Percentiles rank a stretch among this genome's conserved stretches.
These are phyloP conservation scores for Actias luna DNA, from an alignment of 2,888 invertebrate species.

Conservation along the genomic window DNA sequence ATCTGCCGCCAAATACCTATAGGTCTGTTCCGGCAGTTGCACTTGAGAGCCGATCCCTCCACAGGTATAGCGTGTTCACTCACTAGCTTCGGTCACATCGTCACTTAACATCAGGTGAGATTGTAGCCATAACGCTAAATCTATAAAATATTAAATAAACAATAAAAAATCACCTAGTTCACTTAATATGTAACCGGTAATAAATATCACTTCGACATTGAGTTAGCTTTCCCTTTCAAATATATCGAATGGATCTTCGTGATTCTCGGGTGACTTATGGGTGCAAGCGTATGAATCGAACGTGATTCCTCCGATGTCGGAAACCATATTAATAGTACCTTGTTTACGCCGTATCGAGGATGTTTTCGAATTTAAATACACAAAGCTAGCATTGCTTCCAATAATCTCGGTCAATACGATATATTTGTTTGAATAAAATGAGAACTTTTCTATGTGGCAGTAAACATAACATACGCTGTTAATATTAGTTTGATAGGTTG, in stretches of 20 bases:
- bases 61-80: too few relatives aligned
- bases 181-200: neutral
- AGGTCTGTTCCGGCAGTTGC: too few relatives aligned
- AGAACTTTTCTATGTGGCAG: neutral
- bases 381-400: neutral
- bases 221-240: neutral
- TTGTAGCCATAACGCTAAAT: too few relatives aligned
- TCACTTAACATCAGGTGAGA: too few relatives aligned
- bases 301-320: constrained; percentile 1
- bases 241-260: neutral
- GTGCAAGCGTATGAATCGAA: neutral
- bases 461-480: too few relatives aligned
- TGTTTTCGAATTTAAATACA: constrained; percentile 1
- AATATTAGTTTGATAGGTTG: too few relatives aligned
- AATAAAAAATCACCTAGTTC: too few relatives aligned
- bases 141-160: too few relatives aligned
- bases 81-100: too few relatives aligned
- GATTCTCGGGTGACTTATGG: neutral
- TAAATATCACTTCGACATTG: neutral
- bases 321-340: neutral
- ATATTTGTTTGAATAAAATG: neutral
- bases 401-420: neutral
- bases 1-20: too few relatives aligned
- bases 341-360: neutral
- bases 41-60: too few relatives aligned